Evolutionary conservation across 92 coral and sea anemone species (phyloP).

Genomic region (Micromussa lordhowensis): DNA sequence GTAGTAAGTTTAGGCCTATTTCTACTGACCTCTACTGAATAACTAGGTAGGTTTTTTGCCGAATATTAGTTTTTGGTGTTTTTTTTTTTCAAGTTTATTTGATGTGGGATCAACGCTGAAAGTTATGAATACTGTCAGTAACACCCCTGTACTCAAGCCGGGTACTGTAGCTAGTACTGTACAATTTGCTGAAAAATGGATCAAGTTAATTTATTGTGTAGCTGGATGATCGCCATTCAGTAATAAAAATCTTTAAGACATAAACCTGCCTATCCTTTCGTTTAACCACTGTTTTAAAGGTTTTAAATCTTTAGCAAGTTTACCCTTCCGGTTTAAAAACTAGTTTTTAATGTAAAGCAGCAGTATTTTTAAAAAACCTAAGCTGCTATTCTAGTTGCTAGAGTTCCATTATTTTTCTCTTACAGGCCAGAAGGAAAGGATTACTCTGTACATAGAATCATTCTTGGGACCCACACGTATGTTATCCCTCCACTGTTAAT

Average conservation of each 20-base stretch:
- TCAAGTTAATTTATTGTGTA: neutral
- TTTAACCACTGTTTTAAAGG: no score
- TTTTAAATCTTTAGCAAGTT: neutral
- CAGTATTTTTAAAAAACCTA: neutral
- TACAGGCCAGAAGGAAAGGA: slow-evolving; percentile 99
- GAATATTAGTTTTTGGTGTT: no score
- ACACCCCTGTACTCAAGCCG: no score
- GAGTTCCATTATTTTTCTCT: neutral
- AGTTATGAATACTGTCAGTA: no score
- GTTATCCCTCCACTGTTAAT: slow-evolving; percentile 22
- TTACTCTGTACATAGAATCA: slow-evolving; percentile 94
- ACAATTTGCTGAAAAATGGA: neutral
- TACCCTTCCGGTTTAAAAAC: neutral
- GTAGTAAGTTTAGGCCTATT: no score
- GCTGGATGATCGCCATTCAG: neutral
- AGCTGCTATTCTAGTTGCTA: neutral
- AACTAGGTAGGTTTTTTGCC: no score
- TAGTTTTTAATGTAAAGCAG: neutral
- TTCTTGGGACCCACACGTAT: slow-evolving; percentile 99
- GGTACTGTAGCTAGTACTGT: neutral
- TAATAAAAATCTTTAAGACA: neutral
- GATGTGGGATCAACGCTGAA: no score
- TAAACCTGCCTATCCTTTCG: neutral
- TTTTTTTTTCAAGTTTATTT: no score
- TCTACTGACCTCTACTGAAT: no score